Evolutionary conservation across 2,888 invertebrate genomes (phyloP).

Genomic region (Rotaria magnacalcarata): DNA sequence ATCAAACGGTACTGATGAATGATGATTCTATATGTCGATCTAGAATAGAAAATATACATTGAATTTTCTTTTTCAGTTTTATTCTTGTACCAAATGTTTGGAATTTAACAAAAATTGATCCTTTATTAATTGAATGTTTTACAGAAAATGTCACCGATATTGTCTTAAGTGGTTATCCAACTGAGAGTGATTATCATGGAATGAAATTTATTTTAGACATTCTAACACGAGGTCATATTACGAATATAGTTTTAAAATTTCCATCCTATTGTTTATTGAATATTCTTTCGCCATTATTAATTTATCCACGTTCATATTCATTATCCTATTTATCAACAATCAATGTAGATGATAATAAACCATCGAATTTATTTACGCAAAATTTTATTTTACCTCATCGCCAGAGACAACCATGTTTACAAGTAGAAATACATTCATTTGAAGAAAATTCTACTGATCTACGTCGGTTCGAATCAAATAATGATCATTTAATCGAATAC

Average conservation of each 20-base stretch:
- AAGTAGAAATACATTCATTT: neutral
- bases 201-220: slow-evolving; percentile 33
- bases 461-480: neutral
- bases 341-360: neutral
- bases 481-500: neutral
- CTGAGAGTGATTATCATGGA: neutral
- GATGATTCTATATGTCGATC: too few species aligned
- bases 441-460: too few species aligned
- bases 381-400: neutral
- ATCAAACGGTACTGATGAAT: neutral
- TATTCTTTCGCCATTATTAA: neutral
- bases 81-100: slow-evolving; percentile 17
- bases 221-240: slow-evolving; percentile 3
- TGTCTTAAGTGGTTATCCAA: slow-evolving; percentile 25
- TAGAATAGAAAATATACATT: too few species aligned
- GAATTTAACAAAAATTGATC: neutral
- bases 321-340: neutral
- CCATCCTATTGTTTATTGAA: slow-evolving; percentile 36
- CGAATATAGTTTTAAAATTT: slow-evolving; percentile 12
- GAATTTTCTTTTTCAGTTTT: neutral
- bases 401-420: neutral
- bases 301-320: slow-evolving; percentile 14
- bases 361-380: neutral
- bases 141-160: neutral
- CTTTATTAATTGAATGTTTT: neutral